Evolutionary conservation across 30 jellyfish, hydroid and myxozoan genomes (phyloP), one percentile per base, ranked within the genome.

Genomic region (Cassiopea andromeda): DNA sequence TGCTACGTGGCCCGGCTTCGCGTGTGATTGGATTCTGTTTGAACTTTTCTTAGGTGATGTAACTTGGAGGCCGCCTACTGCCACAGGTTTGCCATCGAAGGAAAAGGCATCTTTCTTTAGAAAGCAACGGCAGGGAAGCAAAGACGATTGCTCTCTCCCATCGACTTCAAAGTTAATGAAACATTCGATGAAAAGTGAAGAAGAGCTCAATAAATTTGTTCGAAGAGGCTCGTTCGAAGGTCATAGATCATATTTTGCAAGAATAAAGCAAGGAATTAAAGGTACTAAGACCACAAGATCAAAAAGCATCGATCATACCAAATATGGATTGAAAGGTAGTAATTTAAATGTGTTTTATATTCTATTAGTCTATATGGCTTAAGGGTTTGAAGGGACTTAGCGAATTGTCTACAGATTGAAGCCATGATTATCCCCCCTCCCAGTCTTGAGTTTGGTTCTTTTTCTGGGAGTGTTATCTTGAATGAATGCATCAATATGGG

Each of bases 161-260:
- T 15, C 66, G 17, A 19, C 69, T 15, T 48, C 92, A 13, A 59
- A 48, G 16, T 46, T 18, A 1, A 61, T 46, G 7, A 1, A 76
- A 2, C 73, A 85, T 19, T 77, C 93, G n/a, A 49, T 59, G 46
- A 73, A 76, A 85, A 54, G 81, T 48, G 75, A 75, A 4, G 93
- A 85, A 18, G 91, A 68, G 16, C 69, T 82, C 13, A 82, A 67
- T 48, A 46, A 69, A 43, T 82, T 82, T 48, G 44, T 47, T 3
- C 19, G 93, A 44, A 81, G 93, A 9, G 93, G 93, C 17, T 85
- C 93, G 58, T 60, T 85, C 47, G 93, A 85, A 58, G 93, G 93
- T 1, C 90, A 48, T 50, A 75, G 90, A 14, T 81, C 90, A 6
- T 81, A 81, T 38, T 81, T 81, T 48, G 73, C 90, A 68, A 81